phyloP scores from a whole-genome alignment of 2,113 vertebrate species.

The Peucedramus taeniatus region DNA sequence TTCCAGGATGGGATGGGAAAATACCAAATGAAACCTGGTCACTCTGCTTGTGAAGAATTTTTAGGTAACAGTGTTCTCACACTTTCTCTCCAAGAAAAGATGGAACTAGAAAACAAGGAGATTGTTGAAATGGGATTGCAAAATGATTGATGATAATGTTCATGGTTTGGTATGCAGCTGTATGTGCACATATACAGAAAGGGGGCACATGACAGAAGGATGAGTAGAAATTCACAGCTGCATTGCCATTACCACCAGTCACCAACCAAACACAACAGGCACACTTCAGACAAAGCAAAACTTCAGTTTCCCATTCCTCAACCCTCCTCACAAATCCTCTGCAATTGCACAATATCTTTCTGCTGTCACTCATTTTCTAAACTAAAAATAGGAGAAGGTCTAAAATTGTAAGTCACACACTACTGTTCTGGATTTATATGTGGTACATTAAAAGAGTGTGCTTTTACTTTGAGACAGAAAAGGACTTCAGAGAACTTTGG shows the following conservation, averaged over 20 bases:
- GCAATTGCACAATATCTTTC: background rate
- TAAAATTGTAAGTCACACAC: background rate
- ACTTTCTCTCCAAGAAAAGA: background rate
- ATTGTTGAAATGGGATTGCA: background rate
- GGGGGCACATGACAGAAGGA: background rate
- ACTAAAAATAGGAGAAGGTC: background rate
- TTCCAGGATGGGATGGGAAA: background rate
- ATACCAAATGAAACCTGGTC: background rate
- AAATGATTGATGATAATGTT: background rate
- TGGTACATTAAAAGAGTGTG: background rate
- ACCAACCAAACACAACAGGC: background rate
- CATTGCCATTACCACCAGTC: background rate
- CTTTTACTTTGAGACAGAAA: background rate
- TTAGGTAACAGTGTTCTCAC: background rate
- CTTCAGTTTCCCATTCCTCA: background rate
- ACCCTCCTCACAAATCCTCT: rapidly evolving
- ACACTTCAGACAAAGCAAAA: background rate
- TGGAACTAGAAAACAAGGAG: background rate
- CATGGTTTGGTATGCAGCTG: background rate
- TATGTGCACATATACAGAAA: rapidly evolving
- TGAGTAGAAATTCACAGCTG: background rate
- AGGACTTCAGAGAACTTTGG: background rate
- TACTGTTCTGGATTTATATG: background rate
- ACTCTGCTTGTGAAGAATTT: background rate
- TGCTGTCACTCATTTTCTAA: background rate